Percentiles rank a stretch among this genome's conserved stretches.
These are phyloP conservation scores for Pterois miles DNA, from an alignment of 2,797 vertebrate species.

Conservation along the genomic window DNA sequence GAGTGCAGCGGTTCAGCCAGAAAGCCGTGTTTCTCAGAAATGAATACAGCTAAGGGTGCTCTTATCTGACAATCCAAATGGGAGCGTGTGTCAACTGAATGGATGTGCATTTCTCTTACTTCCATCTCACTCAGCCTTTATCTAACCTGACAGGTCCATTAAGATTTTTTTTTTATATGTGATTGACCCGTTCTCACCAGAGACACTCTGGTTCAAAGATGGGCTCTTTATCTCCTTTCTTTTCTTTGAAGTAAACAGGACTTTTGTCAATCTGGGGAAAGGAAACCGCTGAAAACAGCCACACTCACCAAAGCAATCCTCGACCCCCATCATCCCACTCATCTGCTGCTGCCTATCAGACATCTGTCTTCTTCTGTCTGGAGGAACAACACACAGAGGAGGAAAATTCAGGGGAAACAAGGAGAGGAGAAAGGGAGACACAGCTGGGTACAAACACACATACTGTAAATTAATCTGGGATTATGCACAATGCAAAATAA, in stretches of 20 bases:
- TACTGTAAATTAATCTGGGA: not conserved
- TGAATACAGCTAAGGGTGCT: not conserved
- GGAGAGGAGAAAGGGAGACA: not conserved
- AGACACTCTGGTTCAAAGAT: conserved; percentile 15
- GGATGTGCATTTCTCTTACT: conserved; percentile 20
- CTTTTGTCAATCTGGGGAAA: conserved; percentile 9
- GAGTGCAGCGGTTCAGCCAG: not conserved
- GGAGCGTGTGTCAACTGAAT: conserved; percentile 37
- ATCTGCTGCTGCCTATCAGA: conserved; percentile 55
- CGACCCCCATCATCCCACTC: conserved; percentile 24
- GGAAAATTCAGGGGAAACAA: conserved; percentile 1
- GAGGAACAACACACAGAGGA: conserved; percentile 20
- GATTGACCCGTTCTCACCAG: conserved; percentile 36
- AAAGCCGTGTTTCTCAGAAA: conserved; percentile 2
- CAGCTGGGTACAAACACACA: not conserved
- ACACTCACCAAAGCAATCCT: conserved; percentile 13
- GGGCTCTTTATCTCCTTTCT: conserved; percentile 31
- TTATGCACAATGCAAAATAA: not conserved
- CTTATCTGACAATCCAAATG: conserved; percentile 44
- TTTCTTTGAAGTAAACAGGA: conserved; percentile 22
- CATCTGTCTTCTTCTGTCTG: conserved; percentile 49
- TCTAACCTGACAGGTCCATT: conserved; percentile 47
- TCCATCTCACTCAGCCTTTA: conserved; percentile 36
- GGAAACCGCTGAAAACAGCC: conserved; percentile 16
- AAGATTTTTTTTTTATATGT: conserved; percentile 52